phyloP scores from a whole-genome alignment of 2,113 vertebrate genomes.

The Himantopus leucocephalus region DNA sequence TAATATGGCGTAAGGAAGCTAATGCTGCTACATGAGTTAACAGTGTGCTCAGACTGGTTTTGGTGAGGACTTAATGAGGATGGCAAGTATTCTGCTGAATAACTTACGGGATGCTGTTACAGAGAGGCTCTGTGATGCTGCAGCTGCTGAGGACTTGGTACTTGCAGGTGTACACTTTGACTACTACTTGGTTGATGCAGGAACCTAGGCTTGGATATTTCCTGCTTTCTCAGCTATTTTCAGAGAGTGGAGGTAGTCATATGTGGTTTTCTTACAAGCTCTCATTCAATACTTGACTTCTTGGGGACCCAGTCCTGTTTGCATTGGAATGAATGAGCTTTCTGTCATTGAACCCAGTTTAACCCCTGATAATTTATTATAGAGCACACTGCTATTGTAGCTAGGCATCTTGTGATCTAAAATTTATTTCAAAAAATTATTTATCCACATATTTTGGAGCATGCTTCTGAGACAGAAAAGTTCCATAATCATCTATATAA shows the following conservation, averaged over 20 bases:
- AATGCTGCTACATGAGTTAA: background rate
- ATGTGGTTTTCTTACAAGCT: constrained; percentile 16
- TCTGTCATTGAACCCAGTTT: constrained; percentile 1
- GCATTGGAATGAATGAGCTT: constrained; percentile 42
- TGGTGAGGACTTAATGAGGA: background rate
- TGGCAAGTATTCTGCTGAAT: background rate
- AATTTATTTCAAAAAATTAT: background rate
- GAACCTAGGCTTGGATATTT: constrained; percentile 9
- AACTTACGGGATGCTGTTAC: background rate
- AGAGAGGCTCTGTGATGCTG: background rate
- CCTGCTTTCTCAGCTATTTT: constrained; percentile 54
- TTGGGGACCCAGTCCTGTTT: background rate
- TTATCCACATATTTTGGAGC: background rate
- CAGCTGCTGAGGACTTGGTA: background rate
- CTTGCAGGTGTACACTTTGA: background rate
- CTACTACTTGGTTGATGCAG: background rate
- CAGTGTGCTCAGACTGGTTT: background rate
- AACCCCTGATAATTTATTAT: background rate
- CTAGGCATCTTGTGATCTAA: background rate
- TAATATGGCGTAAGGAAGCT: background rate
- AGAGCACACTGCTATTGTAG: background rate
- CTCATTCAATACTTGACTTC: constrained; percentile 34
- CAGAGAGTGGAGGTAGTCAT: constrained; percentile 29
- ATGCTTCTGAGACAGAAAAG: background rate
- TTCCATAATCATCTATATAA: background rate